These are phyloP conservation scores for Acipenser ruthenus DNA, from an alignment of 2,797 vertebrate genomes.

Conservation along the genomic window DNA sequence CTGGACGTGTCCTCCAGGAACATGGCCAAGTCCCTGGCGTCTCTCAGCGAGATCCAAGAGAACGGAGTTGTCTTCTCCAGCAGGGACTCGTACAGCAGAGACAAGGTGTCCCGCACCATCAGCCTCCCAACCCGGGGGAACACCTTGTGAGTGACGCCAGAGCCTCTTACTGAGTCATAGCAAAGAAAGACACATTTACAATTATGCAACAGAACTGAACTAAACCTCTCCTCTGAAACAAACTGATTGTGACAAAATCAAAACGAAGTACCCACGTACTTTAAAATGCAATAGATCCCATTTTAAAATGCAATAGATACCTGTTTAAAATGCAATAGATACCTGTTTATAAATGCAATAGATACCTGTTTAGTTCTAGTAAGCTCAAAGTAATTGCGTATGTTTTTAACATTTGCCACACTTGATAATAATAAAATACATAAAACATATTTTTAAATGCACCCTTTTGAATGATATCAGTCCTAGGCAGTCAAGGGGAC, in stretches of 20 bases:
- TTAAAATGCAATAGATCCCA: no score
- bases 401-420: no score
- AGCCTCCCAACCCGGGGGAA: constrained; percentile 86
- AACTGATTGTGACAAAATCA: no score
- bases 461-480: constrained; percentile 38
- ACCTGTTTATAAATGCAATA: no score
- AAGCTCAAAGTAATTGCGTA: no score
- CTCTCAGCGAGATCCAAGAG: constrained; percentile 90
- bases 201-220: neutral
- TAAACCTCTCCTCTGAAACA: no score
- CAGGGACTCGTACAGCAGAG: constrained; percentile 67
- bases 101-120: constrained; percentile 78
- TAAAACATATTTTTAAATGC: no score
- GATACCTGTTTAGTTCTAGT: no score
- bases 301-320: no score
- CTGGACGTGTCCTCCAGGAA: constrained; percentile 74
- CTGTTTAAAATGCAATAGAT: no score
- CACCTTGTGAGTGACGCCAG: constrained; percentile 77
- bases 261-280: no score
- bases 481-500: constrained; percentile 84
- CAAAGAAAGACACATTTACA: neutral
- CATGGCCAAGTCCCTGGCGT: constrained; percentile 93
- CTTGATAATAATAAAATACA: no score
- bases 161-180: neutral
- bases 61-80: constrained; percentile 68